Evolutionary conservation across 2,797 vertebrate species (phyloP).

Genomic region (Morelia viridis): DNA sequence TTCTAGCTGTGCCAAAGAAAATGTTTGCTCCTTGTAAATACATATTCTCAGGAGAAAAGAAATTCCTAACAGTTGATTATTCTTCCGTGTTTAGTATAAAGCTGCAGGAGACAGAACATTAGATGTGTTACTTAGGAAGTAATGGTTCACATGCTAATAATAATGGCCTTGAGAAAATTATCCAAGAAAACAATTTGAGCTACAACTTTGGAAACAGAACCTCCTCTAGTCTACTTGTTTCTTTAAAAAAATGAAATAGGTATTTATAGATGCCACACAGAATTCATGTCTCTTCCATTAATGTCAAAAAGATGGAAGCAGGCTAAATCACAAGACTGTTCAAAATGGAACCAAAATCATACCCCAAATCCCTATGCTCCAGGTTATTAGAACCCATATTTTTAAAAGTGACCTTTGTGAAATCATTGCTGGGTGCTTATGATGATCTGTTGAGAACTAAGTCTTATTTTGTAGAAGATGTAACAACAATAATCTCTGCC

Average conservation of each 20-base stretch:
- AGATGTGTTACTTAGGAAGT: conserved; percentile 65
- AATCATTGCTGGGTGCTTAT: neutral
- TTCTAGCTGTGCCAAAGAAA: neutral
- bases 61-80: neutral
- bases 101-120: conserved; percentile 26
- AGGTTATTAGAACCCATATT: too few species aligned
- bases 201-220: conserved; percentile 36
- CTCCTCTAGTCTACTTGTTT: conserved; percentile 36
- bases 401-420: neutral
- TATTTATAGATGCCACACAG: neutral
- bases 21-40: neutral
- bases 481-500: neutral
- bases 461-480: neutral
- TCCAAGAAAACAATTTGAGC: conserved; percentile 34
- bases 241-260: conserved; percentile 41
- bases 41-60: neutral
- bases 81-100: neutral
- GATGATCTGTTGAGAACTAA: neutral
- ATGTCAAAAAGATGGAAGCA: neutral
- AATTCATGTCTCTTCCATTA: neutral
- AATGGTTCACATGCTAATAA: conserved; percentile 36
- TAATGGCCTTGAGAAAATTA: conserved; percentile 65
- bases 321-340: neutral
- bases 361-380: neutral
- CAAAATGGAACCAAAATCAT: too few species aligned